A percentile compares a stretch with the other conserved stretches of the same genome.
Evolutionary conservation across 2,888 invertebrate genomes (phyloP).

Genomic region (Ypsolopha sequella): DNA sequence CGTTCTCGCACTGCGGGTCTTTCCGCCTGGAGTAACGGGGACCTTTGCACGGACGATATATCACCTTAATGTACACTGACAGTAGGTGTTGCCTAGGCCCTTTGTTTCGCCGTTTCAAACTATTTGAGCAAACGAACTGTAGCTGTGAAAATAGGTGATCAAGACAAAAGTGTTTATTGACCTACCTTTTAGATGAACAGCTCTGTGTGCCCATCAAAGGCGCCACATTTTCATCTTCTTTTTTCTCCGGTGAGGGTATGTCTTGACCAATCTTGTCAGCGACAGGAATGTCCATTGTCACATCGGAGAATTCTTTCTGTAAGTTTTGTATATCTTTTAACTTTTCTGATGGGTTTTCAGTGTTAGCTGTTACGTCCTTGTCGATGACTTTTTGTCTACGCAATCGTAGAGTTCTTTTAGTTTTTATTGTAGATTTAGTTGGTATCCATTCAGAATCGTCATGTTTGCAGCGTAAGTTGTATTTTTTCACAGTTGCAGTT

Average conservation of each 20-base stretch:
- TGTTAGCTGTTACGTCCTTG: conserved; percentile 13
- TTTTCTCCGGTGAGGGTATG: conserved; percentile 45
- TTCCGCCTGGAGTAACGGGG: too few relatives aligned
- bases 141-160: too few relatives aligned
- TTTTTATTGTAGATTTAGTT: conserved; percentile 14
- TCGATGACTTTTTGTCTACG: conserved; percentile 27
- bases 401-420: conserved; percentile 34
- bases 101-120: too few relatives aligned
- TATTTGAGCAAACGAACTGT: too few relatives aligned
- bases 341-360: conserved; percentile 19
- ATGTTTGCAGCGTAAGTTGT: conserved; percentile 35
- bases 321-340: conserved; percentile 51
- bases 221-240: conserved; percentile 33
- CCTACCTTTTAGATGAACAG: conserved; percentile 53
- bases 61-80: too few relatives aligned
- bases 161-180: background rate
- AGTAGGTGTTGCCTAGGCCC: too few relatives aligned
- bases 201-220: conserved; percentile 38
- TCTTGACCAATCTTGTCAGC: conserved; percentile 30
- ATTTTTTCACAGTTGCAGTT: conserved; percentile 21
- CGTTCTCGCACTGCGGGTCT: too few relatives aligned
- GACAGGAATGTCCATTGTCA: conserved; percentile 42
- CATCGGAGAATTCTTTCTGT: conserved; percentile 48
- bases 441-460: conserved; percentile 17
- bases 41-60: too few relatives aligned